Conservation (phyloP, 2,113 vertebrate genomes). For the Cephalopholis sonnerati region DNA sequence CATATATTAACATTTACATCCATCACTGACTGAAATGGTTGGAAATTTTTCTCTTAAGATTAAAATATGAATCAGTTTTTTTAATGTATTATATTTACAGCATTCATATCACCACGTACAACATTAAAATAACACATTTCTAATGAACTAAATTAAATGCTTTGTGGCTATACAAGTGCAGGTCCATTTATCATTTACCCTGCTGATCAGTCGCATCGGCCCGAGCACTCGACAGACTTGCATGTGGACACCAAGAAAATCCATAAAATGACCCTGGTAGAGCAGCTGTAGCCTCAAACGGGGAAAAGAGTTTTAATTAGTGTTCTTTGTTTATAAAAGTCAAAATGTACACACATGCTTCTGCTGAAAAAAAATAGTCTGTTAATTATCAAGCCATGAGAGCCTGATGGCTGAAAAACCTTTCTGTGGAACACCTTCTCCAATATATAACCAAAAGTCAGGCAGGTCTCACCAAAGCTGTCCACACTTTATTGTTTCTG, state of each 20-base stretch:
- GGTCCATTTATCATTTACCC: no score
- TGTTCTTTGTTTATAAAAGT: neutral
- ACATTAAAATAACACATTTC: no score
- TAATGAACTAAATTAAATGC: no score
- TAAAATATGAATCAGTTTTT: no score
- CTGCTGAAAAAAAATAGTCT: no score
- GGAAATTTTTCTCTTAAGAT: no score
- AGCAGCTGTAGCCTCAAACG: neutral
- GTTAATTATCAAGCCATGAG: no score
- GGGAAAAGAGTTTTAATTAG: neutral
- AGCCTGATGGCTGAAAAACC: neutral
- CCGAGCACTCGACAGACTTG: neutral
- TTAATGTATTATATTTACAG: no score
- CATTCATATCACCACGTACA: no score
- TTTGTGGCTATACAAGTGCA: no score
- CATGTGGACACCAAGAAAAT: neutral
- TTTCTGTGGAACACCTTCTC: neutral
- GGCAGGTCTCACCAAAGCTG: neutral
- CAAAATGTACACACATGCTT: neutral
- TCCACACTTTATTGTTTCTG: neutral
- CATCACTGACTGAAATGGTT: no score
- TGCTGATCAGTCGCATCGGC: neutral
- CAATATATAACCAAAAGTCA: neutral
- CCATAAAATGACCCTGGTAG: neutral
- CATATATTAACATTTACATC: no score